phyloP scores from a whole-genome alignment of 2,113 vertebrate genomes.

The Gambusia affinis region DNA sequence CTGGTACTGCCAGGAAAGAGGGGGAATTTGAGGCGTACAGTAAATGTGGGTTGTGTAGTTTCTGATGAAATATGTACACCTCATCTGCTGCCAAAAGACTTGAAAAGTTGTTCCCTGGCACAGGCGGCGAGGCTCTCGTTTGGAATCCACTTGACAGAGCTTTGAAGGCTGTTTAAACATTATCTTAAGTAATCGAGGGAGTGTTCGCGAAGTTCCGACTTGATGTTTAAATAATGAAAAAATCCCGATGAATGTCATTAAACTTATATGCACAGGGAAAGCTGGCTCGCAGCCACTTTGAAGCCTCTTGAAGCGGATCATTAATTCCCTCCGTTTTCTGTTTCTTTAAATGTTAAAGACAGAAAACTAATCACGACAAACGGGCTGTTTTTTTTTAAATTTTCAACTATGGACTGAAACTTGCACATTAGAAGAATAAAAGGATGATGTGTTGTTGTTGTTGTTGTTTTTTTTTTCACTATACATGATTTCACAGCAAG shows the following conservation, averaged over 20 bases:
- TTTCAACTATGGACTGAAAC: conserved; percentile 13
- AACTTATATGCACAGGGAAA: conserved; percentile 73
- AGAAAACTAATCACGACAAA: conserved; percentile 39
- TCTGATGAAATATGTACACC: conserved; percentile 48
- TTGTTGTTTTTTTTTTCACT: conserved; percentile 22
- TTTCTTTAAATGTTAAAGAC: conserved; percentile 21
- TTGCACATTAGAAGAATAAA: conserved; percentile 17
- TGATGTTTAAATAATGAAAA: conserved; percentile 74
- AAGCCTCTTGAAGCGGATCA: conserved; percentile 59
- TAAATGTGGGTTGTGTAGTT: conserved; percentile 44
- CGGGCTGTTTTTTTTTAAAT: conserved; percentile 22
- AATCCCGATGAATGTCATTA: conserved; percentile 65
- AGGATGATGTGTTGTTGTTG: too few species aligned
- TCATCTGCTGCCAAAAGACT: conserved; percentile 51
- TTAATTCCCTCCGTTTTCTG: conserved; percentile 35
- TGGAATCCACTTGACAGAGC: conserved; percentile 51
- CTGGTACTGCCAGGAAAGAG: not conserved
- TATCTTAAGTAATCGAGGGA: conserved; percentile 58
- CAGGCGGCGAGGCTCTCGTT: conserved; percentile 51
- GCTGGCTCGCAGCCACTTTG: conserved; percentile 60
- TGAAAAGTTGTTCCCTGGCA: conserved; percentile 57
- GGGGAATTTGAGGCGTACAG: conserved; percentile 12
- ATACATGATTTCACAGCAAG: conserved; percentile 41
- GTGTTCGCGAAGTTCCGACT: conserved; percentile 48
- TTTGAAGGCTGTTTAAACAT: conserved; percentile 69